phyloP scores from a whole-genome alignment of 1,140 invertebrate genomes.

The Myzus persicae region DNA sequence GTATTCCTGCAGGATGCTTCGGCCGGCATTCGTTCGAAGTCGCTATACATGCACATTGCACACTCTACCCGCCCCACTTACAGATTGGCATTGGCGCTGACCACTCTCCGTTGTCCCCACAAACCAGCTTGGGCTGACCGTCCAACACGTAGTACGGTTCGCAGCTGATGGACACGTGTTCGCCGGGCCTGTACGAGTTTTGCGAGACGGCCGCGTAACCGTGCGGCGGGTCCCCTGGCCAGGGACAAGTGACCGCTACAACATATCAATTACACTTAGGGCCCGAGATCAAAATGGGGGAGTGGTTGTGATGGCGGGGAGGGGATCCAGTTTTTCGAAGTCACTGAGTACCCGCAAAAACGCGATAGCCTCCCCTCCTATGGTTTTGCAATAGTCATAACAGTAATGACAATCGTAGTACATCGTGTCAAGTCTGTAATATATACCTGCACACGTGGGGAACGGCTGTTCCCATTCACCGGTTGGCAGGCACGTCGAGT shows the following conservation, averaged over 20 bases:
- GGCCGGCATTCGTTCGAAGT: conserved; percentile 28
- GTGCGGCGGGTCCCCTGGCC: conserved; percentile 75
- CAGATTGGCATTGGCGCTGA: conserved; percentile 83
- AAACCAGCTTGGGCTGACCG: conserved; percentile 82
- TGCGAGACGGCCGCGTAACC: conserved; percentile 78
- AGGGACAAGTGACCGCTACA: conserved; percentile 79
- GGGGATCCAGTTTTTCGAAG: conserved; percentile 33
- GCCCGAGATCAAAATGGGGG: neutral
- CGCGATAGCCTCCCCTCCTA: neutral
- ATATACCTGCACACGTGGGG: conserved; percentile 76
- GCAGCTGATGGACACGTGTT: conserved; percentile 85
- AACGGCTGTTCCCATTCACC: conserved; percentile 82
- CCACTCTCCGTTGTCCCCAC: conserved; percentile 89
- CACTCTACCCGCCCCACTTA: conserved; percentile 65
- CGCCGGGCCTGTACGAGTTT: conserved; percentile 73
- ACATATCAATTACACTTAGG: conserved; percentile 50
- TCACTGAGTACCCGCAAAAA: conserved; percentile 42
- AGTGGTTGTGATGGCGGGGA: neutral
- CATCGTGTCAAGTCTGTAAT: conserved; percentile 15
- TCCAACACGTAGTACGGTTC: conserved; percentile 88
- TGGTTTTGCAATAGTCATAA: neutral
- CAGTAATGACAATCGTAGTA: neutral
- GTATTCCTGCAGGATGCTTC: neutral
- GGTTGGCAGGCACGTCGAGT: conserved; percentile 78
- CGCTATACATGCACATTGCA: neutral